Percentiles rank a stretch among this genome's conserved stretches.
phyloP scores from a whole-genome alignment of 2,113 vertebrate species.

The Nesoenas mayeri region DNA sequence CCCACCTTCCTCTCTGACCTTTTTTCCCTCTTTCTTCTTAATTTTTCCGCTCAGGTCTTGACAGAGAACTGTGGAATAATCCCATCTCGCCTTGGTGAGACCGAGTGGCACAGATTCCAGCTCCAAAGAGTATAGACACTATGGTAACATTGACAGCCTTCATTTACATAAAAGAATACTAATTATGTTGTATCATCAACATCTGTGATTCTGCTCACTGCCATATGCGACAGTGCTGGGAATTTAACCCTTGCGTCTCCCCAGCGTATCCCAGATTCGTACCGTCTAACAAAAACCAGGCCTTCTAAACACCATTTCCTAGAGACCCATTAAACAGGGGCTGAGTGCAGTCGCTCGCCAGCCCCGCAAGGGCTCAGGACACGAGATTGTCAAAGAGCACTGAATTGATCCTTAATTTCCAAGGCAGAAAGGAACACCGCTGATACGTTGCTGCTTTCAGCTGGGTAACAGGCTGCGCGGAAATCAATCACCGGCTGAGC shows the following conservation, averaged over 20 bases:
- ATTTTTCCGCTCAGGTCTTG: constrained; percentile 6
- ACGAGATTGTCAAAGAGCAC: fast-evolving
- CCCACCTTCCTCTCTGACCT: not conserved
- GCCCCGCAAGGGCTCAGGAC: not conserved
- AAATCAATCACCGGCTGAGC: not conserved
- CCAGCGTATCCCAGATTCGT: not conserved
- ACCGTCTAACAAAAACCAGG: not conserved
- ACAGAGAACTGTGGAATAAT: constrained; percentile 13
- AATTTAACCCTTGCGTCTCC: constrained; percentile 74
- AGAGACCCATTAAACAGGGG: not conserved
- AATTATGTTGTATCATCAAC: constrained; percentile 81
- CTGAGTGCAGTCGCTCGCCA: not conserved
- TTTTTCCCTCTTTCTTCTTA: not conserved
- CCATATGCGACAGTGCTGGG: constrained; percentile 73
- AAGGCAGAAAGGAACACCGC: not conserved
- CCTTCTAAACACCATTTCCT: fast-evolving
- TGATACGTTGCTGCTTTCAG: not conserved
- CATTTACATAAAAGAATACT: constrained; percentile 83
- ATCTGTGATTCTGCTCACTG: constrained; percentile 80
- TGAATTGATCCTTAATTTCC: not conserved
- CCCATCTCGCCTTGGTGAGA: constrained; percentile 35
- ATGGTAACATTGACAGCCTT: constrained; percentile 78
- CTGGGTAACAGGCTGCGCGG: not conserved
- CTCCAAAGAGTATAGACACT: constrained; percentile 68
- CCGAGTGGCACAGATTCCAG: constrained; percentile 66